Base-by-base conservation (phyloP, 2,113 vertebrate species). In the Gorsachius goisagi region DNA sequence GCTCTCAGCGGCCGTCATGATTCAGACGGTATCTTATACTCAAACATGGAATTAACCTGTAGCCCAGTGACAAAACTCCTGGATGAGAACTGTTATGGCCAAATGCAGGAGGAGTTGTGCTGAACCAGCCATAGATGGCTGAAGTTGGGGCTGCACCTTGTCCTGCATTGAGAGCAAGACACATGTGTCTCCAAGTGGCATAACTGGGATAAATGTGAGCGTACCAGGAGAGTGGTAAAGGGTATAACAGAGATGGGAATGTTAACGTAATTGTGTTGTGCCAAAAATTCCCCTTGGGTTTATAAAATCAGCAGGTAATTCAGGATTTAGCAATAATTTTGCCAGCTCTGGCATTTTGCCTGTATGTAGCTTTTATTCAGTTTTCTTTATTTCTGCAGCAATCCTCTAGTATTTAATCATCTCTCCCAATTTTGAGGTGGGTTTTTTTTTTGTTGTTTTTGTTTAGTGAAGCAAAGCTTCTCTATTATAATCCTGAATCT, bases 401-500 rank as follows among this genome's bases (percentile, higher is more conserved):
- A 28, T 86, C 47, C 67, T 80, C 24, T 58, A 16, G 27, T 66
- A 64, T 60, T 92, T 89, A 62, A 86, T 78, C 1, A 71, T 63
- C 4, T 90, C 45, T 47, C 3, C 73, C 4, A 58, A 0, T 47
- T 21, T 88, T n/a, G 11, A 20, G 58, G 33, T 24, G 18, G 58
- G 21, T 18, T 64, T 53, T 33, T 20, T 22, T 27, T 9, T 35
- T 50, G 28, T 21, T 17, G 33, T 15, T n/a, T 63, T 64, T 79
- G 67, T 83, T 93, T 71, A 77, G 71, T 60, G 89, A 90, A 95
- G 91, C 86, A 85, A 73, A 67, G 22, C 68, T 84, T 81, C 76
- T 69, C 47, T 81, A 9, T 93, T 80, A 74, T 19, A 84, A 18
- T n/a, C 37, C 60, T 80, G 86, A 84, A 35, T 77, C 59, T 66